A percentile compares a stretch with the other conserved stretches of the same genome.
Evolutionary conservation across 2,888 invertebrate species (phyloP).

Genomic region (Cerastis leucographa): DNA sequence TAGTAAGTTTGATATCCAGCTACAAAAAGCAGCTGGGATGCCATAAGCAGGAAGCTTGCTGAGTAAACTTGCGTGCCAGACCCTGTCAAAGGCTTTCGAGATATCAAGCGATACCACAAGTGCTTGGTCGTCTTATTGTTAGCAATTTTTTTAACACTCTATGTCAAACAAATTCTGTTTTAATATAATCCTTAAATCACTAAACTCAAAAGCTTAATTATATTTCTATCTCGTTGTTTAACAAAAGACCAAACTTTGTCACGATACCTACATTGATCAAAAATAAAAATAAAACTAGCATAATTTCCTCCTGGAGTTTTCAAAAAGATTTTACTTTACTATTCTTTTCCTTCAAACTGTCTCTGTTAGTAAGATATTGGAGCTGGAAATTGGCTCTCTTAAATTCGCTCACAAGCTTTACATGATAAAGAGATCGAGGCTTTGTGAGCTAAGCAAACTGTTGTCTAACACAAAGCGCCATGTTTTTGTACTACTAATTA

Average conservation of each 20-base stretch:
- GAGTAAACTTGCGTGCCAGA: too few relatives aligned
- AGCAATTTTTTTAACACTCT: background rate
- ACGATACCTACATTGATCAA: background rate
- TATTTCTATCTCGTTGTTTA: background rate
- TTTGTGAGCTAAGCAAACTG: slow-evolving; percentile 61
- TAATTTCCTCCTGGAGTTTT: slow-evolving; percentile 19
- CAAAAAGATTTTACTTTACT: background rate
- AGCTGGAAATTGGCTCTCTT: slow-evolving; percentile 58
- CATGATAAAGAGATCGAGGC: slow-evolving; percentile 62
- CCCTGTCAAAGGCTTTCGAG: too few relatives aligned
- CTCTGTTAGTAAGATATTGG: slow-evolving; percentile 57
- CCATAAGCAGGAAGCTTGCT: too few relatives aligned
- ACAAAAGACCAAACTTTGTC: slow-evolving; percentile 8
- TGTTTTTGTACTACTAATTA: slow-evolving; percentile 63
- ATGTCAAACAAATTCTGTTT: too few relatives aligned
- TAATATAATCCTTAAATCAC: background rate
- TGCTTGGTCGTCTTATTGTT: too few relatives aligned
- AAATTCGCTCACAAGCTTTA: slow-evolving; percentile 64
- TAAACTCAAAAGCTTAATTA: background rate
- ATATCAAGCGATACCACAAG: too few relatives aligned
- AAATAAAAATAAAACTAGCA: background rate
- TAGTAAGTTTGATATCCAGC: too few relatives aligned
- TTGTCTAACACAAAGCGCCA: slow-evolving; percentile 55
- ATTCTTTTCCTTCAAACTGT: slow-evolving; percentile 33
- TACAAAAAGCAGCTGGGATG: too few relatives aligned